A percentile compares a stretch with the other conserved stretches of the same genome.
Evolutionary conservation across 1,140 invertebrate species (phyloP).

Genomic region (Zaprionus ghesquierei): DNA sequence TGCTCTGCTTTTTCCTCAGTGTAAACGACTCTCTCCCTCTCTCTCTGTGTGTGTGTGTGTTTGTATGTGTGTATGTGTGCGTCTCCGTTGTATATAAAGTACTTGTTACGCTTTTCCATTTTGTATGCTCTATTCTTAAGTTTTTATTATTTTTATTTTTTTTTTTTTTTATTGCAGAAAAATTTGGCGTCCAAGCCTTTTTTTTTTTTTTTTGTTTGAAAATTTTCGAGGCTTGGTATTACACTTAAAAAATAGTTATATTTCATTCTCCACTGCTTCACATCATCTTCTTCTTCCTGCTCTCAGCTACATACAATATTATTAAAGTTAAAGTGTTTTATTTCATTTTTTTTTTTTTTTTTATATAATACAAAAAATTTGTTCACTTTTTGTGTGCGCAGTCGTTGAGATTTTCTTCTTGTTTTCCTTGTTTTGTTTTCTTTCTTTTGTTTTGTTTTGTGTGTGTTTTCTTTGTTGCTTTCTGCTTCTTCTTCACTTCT

Average conservation of each 20-base stretch:
- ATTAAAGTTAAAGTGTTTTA: constrained; percentile 43
- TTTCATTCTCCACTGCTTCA: background rate
- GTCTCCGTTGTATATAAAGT: constrained; percentile 55
- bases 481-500: background rate
- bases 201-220: background rate
- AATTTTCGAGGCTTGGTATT: constrained; percentile 25
- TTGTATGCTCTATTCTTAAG: constrained; percentile 27
- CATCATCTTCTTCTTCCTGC: background rate
- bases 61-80: constrained; percentile 37
- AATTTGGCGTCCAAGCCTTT: constrained; percentile 70
- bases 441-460: constrained; percentile 12
- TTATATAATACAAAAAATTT: constrained; percentile 76
- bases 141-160: constrained; percentile 12
- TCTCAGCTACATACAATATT: constrained; percentile 18
- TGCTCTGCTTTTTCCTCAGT: background rate
- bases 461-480: constrained; percentile 18
- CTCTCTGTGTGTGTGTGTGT: constrained; percentile 20
- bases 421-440: constrained; percentile 48
- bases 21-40: constrained; percentile 17
- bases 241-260: constrained; percentile 70
- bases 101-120: constrained; percentile 51
- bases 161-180: constrained; percentile 67
- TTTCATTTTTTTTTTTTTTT: constrained; percentile 21
- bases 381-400: constrained; percentile 74
- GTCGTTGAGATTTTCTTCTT: constrained; percentile 67